These are phyloP conservation scores for Timema podura DNA, from an alignment of 2,888 invertebrate species.

Conservation along the genomic window DNA sequence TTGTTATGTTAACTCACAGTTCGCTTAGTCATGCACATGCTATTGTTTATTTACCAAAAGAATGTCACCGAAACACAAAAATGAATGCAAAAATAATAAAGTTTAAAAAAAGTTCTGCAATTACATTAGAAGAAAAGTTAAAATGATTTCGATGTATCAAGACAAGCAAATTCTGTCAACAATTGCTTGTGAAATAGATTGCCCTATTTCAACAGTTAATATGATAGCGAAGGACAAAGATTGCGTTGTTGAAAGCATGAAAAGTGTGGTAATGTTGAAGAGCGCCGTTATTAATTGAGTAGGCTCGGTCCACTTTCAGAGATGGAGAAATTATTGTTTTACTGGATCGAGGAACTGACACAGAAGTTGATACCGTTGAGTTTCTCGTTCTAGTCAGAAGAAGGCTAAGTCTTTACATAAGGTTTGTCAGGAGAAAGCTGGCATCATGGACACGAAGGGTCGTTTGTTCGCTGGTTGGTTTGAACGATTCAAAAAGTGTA, in stretches of 20 bases:
- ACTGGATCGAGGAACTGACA: conserved; percentile 3
- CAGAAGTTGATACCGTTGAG: neutral
- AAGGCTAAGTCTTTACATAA: too few relatives aligned
- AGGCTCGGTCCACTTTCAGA: neutral
- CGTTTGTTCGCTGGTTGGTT: neutral
- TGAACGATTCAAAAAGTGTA: neutral
- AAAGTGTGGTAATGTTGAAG: neutral
- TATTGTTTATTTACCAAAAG: too few relatives aligned
- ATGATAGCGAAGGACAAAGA: too few relatives aligned
- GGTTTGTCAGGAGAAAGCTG: neutral
- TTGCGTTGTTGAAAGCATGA: too few relatives aligned
- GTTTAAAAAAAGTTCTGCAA: neutral
- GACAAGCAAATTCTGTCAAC: neutral
- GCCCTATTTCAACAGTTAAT: neutral
- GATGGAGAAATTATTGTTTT: neutral
- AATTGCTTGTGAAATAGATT: neutral
- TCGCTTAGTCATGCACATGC: too few relatives aligned
- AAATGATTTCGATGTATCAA: neutral
- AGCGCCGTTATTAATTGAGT: neutral
- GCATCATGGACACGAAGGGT: neutral
- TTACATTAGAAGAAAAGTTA: neutral
- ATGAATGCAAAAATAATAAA: too few relatives aligned
- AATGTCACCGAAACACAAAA: too few relatives aligned
- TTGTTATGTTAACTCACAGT: too few relatives aligned
- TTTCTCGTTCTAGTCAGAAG: too few relatives aligned